These are phyloP conservation scores for Nyctibius grandis DNA, from an alignment of 2,797 vertebrate genomes.

Conservation along the genomic window DNA sequence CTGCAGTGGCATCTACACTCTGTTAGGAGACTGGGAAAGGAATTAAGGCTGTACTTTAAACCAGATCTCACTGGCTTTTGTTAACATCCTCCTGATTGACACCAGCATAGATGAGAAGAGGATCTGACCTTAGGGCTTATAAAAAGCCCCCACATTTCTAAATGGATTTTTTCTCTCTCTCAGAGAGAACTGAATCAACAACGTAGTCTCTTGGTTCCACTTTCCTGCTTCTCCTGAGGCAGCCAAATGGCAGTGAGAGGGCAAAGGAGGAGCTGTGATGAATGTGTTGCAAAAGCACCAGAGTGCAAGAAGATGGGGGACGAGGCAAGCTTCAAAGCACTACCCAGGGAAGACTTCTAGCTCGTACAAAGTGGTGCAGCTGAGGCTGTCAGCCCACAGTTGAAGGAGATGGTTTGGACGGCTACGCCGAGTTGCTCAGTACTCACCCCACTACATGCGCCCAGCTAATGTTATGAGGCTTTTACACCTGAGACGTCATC, in stretches of 20 bases:
- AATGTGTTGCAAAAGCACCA: not conserved
- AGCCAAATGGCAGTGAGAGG: not conserved
- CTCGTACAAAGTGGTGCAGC: not conserved
- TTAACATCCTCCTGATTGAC: not conserved
- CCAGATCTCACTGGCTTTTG: not conserved
- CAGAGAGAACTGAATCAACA: not conserved
- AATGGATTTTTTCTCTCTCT: not conserved
- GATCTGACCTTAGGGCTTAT: not conserved
- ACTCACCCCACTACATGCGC: not conserved
- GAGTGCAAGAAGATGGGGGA: not conserved
- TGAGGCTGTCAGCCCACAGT: not conserved
- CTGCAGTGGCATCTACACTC: not conserved
- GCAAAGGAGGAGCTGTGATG: not conserved
- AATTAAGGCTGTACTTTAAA: not conserved
- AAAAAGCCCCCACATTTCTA: not conserved
- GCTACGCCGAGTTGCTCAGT: not conserved
- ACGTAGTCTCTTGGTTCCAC: not conserved
- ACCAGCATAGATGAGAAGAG: not conserved
- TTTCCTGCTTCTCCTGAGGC: not conserved
- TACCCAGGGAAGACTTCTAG: not conserved
- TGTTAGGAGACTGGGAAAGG: not conserved
- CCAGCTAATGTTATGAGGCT: not conserved
- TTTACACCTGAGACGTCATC: fast-evolving
- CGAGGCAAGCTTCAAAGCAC: not conserved
- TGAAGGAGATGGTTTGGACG: not conserved